phyloP scores from a whole-genome alignment of 2,797 vertebrate genomes.

The Orientallactaga sibirica region DNA sequence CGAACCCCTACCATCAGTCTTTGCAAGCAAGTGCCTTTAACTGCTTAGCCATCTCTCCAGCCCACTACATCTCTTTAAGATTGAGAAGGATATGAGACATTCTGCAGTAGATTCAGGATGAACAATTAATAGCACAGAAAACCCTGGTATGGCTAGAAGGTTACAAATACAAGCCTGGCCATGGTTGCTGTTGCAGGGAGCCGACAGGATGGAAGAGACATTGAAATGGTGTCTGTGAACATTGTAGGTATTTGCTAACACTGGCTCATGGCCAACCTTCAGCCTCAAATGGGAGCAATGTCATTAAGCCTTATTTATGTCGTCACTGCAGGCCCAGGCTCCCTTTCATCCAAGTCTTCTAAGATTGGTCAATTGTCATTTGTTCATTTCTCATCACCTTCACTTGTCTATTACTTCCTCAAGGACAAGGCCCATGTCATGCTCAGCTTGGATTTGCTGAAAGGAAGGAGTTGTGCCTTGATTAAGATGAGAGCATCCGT shows the following conservation, averaged over 20 bases:
- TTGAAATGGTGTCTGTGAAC: neutral
- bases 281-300: neutral
- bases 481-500: neutral
- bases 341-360: neutral
- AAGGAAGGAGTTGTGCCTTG: neutral
- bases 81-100: constrained; percentile 6
- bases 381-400: neutral
- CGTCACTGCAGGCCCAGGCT: neutral
- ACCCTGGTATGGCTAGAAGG: neutral
- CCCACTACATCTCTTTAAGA: neutral
- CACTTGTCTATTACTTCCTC: neutral
- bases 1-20: too few species aligned
- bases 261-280: neutral
- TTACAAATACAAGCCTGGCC: neutral
- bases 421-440: neutral
- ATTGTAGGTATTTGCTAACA: neutral
- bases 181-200: neutral
- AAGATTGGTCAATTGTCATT: neutral
- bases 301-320: neutral
- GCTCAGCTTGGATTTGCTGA: constrained; percentile 8
- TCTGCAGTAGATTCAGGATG: constrained; percentile 26
- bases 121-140: constrained; percentile 33
- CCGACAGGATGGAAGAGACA: neutral
- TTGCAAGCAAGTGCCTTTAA: too few species aligned
- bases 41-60: too few species aligned